phyloP scores from a whole-genome alignment of 2,113 vertebrate species.

The Okapia johnstoni region DNA sequence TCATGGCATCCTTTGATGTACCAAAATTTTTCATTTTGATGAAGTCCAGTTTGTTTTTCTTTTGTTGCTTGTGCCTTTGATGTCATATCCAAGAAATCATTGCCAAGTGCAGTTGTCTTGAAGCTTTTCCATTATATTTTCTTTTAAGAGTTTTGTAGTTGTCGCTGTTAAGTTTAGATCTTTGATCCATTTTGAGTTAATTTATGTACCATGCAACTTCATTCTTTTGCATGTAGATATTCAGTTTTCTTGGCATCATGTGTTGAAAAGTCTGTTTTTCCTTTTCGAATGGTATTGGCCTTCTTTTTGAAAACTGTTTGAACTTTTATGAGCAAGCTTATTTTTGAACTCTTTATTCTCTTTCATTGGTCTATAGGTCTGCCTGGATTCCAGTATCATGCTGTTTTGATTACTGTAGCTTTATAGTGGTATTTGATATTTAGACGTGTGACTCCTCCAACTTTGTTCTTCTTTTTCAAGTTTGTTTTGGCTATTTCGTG shows the following conservation, averaged over 20 bases:
- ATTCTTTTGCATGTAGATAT: not conserved
- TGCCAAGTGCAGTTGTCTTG: not conserved
- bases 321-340: not conserved
- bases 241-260: not conserved
- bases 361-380: not conserved
- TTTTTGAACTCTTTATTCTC: not conserved
- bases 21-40: not conserved
- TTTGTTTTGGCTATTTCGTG: not conserved
- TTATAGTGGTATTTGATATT: not conserved
- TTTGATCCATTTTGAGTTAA: not conserved
- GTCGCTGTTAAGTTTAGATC: not conserved
- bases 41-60: not conserved
- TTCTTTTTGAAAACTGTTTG: not conserved
- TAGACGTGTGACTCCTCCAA: not conserved
- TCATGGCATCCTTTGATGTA: not conserved
- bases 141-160: not conserved
- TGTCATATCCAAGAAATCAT: not conserved
- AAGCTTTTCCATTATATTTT: not conserved
- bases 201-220: not conserved
- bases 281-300: not conserved
- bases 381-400: not conserved
- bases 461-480: not conserved
- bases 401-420: not conserved
- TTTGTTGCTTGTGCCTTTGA: not conserved
- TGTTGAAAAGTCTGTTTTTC: not conserved